A percentile compares a stretch with the other conserved stretches of the same genome.
Evolutionary conservation across 2,797 vertebrate genomes (phyloP).

Genomic region (Phataginus tricuspis): DNA sequence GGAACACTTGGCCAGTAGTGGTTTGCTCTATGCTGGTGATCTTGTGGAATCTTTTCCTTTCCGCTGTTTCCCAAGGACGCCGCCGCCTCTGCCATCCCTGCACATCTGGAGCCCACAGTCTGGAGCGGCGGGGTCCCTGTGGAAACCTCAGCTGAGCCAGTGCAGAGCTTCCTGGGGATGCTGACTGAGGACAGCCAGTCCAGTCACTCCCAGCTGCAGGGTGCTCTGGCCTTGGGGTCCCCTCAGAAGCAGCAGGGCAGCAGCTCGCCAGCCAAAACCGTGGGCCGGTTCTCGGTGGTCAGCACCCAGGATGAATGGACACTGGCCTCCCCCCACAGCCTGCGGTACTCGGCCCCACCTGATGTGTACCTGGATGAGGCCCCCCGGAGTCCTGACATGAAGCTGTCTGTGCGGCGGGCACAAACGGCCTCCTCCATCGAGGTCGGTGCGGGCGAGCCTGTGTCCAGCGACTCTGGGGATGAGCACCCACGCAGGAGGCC

Average conservation of each 20-base stretch:
- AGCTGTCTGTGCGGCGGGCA: conserved; percentile 86
- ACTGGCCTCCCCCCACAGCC: conserved; percentile 89
- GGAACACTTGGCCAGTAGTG: fast-evolving
- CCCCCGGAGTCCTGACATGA: conserved; percentile 89
- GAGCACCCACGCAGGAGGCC: conserved; percentile 89
- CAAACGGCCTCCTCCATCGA: conserved; percentile 92
- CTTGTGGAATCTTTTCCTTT: not conserved
- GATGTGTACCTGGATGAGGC: conserved; percentile 95
- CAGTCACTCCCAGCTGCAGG: conserved; percentile 84
- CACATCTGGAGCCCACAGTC: conserved; percentile 68
- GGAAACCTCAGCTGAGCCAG: conserved; percentile 81
- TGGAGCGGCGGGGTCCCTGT: conserved; percentile 80
- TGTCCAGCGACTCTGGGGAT: conserved; percentile 92
- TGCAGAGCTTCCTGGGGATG: conserved; percentile 81
- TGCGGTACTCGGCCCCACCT: conserved; percentile 93
- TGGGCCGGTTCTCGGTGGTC: conserved; percentile 96
- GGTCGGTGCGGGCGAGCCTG: conserved; percentile 88
- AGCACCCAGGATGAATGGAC: conserved; percentile 93
- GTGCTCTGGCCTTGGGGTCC: conserved; percentile 87
- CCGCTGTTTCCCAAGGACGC: conserved; percentile 73
- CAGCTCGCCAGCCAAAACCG: conserved; percentile 89
- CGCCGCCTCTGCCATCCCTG: conserved; percentile 50
- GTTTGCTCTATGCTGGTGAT: not conserved
- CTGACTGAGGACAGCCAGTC: conserved; percentile 74
- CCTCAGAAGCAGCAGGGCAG: conserved; percentile 83